Evolutionary conservation across 2,113 vertebrate genomes (phyloP), one percentile per base, ranked within the genome.

Genomic region (Malurus melanocephalus): DNA sequence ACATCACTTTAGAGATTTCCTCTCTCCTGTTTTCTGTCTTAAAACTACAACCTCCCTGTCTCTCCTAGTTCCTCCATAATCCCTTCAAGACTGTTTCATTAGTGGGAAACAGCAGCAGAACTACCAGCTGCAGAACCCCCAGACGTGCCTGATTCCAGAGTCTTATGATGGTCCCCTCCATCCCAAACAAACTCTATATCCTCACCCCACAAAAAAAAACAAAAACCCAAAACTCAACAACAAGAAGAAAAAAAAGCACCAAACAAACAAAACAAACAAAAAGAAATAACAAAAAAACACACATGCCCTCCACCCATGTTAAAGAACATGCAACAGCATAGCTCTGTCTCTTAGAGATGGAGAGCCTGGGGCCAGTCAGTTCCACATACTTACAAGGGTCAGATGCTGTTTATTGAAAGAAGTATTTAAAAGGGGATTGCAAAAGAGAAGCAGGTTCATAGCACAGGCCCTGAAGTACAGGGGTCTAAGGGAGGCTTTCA

Each of bases 391-490:
- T 81, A 46, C 9, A 30, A 90, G 38, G 78, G 71, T 94, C 87
- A 90, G 59, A 40, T 84, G 65, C 26, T 92, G 55, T 94, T 94
- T 95, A 85, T 43, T 69, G 62, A 81, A 85, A 92, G 43, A 72
- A 73, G 38, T 65, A 76, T 75, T 81, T 73, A 46, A 90, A 78
- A 81, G 38, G 40, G 68, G 35, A 87, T 82, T 94, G 78, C 75
- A 93, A 79, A 93, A 87, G 78, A 82, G 46, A 72, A 93, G 73
- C 0, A 6, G 26, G 23, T 27, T 92, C 74, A 49, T 68, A 68
- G 43, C 21, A 59, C 28, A 76, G 62, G 27, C 76, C 26, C 26
- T 81, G 66, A 64, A 93, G 55, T 61, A 76, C 33, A 13, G 28
- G 23, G 6, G 19, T 90, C 49, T 46, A 53, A 87, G 49, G 14